These are phyloP conservation scores for Rhadinocentrus ornatus DNA, from an alignment of 2,797 vertebrate genomes.

Conservation along the genomic window DNA sequence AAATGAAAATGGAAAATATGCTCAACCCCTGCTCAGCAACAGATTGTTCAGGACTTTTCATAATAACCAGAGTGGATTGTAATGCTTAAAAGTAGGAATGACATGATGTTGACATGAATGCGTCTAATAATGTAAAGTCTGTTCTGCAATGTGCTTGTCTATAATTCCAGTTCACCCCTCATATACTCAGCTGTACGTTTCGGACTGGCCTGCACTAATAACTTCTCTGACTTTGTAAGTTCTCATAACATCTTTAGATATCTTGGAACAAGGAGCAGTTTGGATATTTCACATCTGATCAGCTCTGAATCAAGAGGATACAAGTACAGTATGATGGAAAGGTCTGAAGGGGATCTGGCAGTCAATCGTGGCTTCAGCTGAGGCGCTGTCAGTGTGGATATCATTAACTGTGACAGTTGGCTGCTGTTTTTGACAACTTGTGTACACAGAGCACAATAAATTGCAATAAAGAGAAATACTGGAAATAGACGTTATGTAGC, in stretches of 20 bases:
- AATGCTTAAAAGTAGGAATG: background rate
- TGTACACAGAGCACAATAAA: slow-evolving; percentile 26
- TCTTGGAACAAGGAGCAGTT: slow-evolving; percentile 5
- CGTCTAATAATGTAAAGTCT: slow-evolving; percentile 3
- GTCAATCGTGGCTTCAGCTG: slow-evolving; percentile 18
- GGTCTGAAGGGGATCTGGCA: slow-evolving; percentile 28
- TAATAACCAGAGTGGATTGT: background rate
- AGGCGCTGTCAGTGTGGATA: slow-evolving; percentile 35
- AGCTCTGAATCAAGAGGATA: slow-evolving; percentile 7
- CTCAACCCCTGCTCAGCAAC: background rate
- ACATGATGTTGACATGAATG: background rate
- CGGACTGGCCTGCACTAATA: background rate
- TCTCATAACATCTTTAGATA: background rate
- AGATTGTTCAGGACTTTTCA: background rate
- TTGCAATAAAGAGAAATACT: slow-evolving; percentile 29
- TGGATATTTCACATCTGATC: slow-evolving; percentile 18
- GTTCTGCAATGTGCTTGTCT: slow-evolving; percentile 5
- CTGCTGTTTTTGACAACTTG: slow-evolving; percentile 49
- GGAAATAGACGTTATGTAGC: slow-evolving; percentile 4
- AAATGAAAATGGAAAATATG: background rate
- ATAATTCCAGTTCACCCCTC: background rate
- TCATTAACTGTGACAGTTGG: slow-evolving; percentile 43
- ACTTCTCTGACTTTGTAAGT: background rate
- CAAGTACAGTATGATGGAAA: background rate
- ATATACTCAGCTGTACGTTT: background rate